Evolutionary conservation across 2,797 vertebrate genomes (phyloP).

Genomic region (Alcedo quadribrachys): DNA sequence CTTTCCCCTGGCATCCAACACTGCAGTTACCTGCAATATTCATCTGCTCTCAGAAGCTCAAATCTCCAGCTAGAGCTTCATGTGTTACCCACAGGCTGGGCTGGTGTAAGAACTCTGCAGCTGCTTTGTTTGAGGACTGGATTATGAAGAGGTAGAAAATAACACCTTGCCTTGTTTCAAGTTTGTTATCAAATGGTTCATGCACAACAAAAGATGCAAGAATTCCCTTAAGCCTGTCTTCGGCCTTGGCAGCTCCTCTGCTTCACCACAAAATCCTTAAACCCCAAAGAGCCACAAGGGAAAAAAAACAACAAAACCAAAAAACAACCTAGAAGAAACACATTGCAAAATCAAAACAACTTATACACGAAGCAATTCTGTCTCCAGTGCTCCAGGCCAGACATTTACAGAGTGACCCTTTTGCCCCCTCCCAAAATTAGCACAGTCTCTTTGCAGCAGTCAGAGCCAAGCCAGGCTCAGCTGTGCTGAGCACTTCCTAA

Average conservation of each 20-base stretch:
- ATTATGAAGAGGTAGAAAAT: background rate
- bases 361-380: background rate
- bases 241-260: background rate
- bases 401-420: constrained; percentile 32
- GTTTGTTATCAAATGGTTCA: background rate
- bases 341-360: constrained; percentile 33
- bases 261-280: background rate
- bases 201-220: background rate
- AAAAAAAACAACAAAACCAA: background rate
- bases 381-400: constrained; percentile 32
- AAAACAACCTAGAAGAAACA: background rate
- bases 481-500: constrained; percentile 40
- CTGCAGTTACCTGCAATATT: background rate
- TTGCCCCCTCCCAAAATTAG: constrained; percentile 56
- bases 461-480: constrained; percentile 49
- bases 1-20: background rate
- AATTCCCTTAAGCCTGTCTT: background rate
- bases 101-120: background rate
- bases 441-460: background rate
- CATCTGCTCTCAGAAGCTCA: background rate
- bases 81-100: background rate
- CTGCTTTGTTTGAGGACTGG: background rate
- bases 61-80: background rate
- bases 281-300: background rate
- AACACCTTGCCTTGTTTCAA: background rate